phyloP scores from a whole-genome alignment of 1,140 invertebrate species.

The Macrosteles quadrilineatus region DNA sequence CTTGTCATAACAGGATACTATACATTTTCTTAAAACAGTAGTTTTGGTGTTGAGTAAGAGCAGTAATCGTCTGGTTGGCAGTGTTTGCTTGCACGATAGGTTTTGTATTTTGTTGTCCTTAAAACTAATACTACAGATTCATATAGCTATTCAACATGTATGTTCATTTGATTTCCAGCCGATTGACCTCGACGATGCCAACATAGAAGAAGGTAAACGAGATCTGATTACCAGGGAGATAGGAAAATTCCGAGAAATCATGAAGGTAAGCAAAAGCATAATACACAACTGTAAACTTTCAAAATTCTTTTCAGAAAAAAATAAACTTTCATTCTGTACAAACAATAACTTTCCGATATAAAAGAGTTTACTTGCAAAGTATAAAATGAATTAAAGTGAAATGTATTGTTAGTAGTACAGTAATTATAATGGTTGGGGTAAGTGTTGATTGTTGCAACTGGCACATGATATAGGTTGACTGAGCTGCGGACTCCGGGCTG shows the following conservation, averaged over 20 bases:
- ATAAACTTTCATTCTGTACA: neutral
- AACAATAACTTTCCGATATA: neutral
- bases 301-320: too few species aligned
- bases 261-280: slow-evolving; percentile 74
- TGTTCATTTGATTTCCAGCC: slow-evolving; percentile 32
- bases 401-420: neutral
- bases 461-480: slow-evolving; percentile 18
- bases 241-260: slow-evolving; percentile 94
- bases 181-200: slow-evolving; percentile 71
- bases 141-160: too few species aligned
- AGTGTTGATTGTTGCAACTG: slow-evolving; percentile 24
- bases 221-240: slow-evolving; percentile 95
- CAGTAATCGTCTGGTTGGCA: too few species aligned
- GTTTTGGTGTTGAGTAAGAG: too few species aligned
- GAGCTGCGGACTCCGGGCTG: neutral
- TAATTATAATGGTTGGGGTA: neutral
- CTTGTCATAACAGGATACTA: too few species aligned
- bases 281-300: too few species aligned
- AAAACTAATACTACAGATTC: too few species aligned
- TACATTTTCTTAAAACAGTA: too few species aligned
- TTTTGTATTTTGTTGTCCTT: too few species aligned
- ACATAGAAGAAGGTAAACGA: slow-evolving; percentile 96
- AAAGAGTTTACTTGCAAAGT: neutral
- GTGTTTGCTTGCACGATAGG: too few species aligned
- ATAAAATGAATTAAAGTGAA: neutral